These are phyloP conservation scores for Trichonephila clavata DNA, from an alignment of 1,140 invertebrate species.

Conservation along the genomic window DNA sequence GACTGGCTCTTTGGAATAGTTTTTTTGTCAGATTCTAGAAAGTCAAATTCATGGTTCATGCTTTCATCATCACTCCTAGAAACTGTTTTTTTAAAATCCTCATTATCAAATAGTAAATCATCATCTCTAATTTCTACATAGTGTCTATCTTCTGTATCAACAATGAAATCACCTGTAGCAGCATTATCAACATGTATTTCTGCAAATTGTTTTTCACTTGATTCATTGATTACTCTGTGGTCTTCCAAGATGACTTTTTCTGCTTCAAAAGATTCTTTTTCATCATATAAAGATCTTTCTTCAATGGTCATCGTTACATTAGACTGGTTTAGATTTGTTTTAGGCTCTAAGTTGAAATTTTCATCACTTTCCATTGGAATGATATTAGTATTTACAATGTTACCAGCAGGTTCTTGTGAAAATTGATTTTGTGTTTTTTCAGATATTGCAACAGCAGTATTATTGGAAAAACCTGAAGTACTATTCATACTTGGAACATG, in stretches of 20 bases:
- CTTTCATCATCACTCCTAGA: slow-evolving; percentile 65
- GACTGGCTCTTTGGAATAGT: background rate
- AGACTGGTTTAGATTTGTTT: background rate
- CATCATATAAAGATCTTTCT: background rate
- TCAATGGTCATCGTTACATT: background rate
- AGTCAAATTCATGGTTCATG: slow-evolving; percentile 59
- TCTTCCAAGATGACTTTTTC: background rate
- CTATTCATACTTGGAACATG: too few species aligned
- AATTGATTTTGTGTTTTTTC: too few species aligned
- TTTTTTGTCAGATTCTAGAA: slow-evolving; percentile 58
- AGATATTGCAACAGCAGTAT: background rate
- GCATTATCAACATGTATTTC: background rate
- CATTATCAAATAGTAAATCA: background rate
- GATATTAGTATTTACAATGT: background rate
- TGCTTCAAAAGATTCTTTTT: background rate
- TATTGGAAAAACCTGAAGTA: background rate
- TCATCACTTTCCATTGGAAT: background rate
- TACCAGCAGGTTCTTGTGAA: background rate
- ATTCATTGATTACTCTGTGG: background rate
- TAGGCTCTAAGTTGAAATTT: background rate
- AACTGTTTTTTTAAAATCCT: background rate
- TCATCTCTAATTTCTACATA: background rate
- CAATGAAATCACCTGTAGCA: background rate
- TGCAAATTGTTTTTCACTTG: background rate
- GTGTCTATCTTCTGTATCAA: background rate